These are phyloP conservation scores for Dendroctonus ponderosae DNA, from an alignment of 1,140 invertebrate species.

Conservation along the genomic window DNA sequence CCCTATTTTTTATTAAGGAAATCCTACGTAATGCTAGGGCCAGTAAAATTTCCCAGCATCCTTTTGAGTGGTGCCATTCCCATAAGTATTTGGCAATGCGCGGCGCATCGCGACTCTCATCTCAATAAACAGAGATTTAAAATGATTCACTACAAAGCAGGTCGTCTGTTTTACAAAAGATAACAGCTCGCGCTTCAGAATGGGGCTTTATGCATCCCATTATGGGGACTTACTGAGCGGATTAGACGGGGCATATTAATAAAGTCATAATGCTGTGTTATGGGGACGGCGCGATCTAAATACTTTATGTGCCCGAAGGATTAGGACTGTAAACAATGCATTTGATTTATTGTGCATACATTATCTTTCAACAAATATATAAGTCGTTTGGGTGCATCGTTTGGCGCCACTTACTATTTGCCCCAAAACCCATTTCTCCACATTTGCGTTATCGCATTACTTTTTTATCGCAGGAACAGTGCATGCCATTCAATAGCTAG, in stretches of 20 bases:
- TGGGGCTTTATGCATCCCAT: constrained; percentile 44
- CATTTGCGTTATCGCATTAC: too few relatives aligned
- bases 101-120: constrained; percentile 34
- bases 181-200: constrained; percentile 48
- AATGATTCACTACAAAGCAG: constrained; percentile 51
- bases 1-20: too few relatives aligned
- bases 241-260: constrained; percentile 48
- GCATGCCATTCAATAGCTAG: too few relatives aligned
- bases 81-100: constrained; percentile 42
- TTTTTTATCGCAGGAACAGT: too few relatives aligned
- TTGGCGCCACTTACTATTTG: constrained; percentile 1
- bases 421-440: too few relatives aligned
- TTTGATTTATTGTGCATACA: constrained; percentile 28
- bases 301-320: constrained; percentile 29
- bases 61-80: constrained; percentile 35
- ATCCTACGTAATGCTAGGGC: too few relatives aligned
- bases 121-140: constrained; percentile 51
- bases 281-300: constrained; percentile 25
- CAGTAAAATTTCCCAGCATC: not conserved
- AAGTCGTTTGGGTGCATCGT: not conserved
- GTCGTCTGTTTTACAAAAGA: constrained; percentile 53
- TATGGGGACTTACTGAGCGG: constrained; percentile 43
- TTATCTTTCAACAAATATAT: constrained; percentile 17
- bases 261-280: constrained; percentile 48
- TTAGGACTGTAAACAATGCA: constrained; percentile 33